phyloP scores from a whole-genome alignment of 2,113 vertebrate species.

The Catharus fuscescens region DNA sequence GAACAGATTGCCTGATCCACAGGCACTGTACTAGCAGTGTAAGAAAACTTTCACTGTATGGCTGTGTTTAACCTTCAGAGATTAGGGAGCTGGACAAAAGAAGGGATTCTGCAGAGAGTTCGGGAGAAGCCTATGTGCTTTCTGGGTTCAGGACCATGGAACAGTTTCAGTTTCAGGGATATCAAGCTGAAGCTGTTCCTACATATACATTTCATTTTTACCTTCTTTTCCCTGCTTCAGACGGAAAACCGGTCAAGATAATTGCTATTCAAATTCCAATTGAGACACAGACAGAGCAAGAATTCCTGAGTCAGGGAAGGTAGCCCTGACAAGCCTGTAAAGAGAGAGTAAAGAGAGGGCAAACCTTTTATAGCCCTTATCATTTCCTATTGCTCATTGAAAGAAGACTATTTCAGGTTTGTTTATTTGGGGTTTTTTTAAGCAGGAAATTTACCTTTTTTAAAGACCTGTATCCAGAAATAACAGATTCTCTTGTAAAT shows the following conservation, averaged over 20 bases:
- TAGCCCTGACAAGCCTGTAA: background rate
- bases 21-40: fast-evolving
- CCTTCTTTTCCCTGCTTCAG: background rate
- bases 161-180: background rate
- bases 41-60: background rate
- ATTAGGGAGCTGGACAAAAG: background rate
- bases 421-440: background rate
- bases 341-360: background rate
- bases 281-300: background rate
- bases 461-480: background rate
- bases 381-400: background rate
- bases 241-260: background rate
- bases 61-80: background rate
- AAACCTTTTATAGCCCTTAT: background rate
- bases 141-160: background rate
- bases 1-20: background rate
- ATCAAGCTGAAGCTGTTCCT: background rate
- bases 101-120: background rate
- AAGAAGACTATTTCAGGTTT: background rate
- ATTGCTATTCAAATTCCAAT: background rate
- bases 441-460: background rate
- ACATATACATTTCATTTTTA: background rate
- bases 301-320: background rate
- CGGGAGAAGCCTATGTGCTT: background rate
- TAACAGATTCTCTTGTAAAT: background rate